Base-by-base conservation (phyloP, 2,113 vertebrate species). In the Chaetodon trifascialis region DNA sequence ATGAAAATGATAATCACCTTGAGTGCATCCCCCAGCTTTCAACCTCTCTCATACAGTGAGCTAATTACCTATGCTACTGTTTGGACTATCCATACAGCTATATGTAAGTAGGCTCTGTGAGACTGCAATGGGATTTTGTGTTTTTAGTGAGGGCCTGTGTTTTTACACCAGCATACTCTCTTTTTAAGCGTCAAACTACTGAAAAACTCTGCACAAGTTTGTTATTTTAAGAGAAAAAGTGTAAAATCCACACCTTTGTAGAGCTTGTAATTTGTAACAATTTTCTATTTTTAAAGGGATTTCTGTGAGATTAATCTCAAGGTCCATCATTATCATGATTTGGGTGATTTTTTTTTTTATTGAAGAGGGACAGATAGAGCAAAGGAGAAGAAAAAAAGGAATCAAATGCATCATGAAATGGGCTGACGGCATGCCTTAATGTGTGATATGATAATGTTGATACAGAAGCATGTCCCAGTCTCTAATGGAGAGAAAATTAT, bases 401-500 rank as follows among this genome's bases (percentile, higher is more conserved):
- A 42, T 80, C 54, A 75, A 84, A 82, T 70, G 55, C 25, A 65
- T 86, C 44, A 62, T 78, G 52, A 81, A 79, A 77, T 40, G 42
- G 74, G 60, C 60, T 85, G 76, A 90, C 49, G 51, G 62, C 83
- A 76, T 62, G 90, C 49, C 70, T 85, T 80, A 79, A 67, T 75
- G 66, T 90, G 40, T 81, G 79, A 83, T 89, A 84, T 91, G 84
- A 90, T 90, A 88, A 92, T 85, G n/a, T 77, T 82, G 67, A 79
- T 87, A 82, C n/a, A 85, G 70, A 79, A 62, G 84, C 85, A 68
- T 77, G 59, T 82, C 21, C 82, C 46, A 30, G 75, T 60, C 72
- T 76, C 83, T 88, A 92, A 92, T 91, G 86, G 86, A 90, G 64
- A 55, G 82, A 71, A 93, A 88, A 89, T 86, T 82, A 93, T 91